Base-by-base conservation (phyloP, 2,113 vertebrate genomes). In the Gambusia holbrooki region DNA sequence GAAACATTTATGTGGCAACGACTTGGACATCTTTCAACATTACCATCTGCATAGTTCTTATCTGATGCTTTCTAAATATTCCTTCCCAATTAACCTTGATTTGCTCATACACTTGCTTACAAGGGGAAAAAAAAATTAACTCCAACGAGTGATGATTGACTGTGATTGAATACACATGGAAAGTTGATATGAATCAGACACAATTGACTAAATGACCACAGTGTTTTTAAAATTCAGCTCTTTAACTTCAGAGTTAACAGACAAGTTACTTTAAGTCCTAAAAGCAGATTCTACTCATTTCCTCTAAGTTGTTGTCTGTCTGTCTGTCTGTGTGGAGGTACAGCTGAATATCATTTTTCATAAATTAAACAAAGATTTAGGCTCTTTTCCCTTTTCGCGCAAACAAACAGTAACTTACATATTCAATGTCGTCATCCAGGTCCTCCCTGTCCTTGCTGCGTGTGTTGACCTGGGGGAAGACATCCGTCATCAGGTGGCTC, bases 351-450 rank as follows among this genome's bases (percentile, higher is more conserved):
- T 66, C 35, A 35, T 62, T 62, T 73, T 27, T 10, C 67, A 51
- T 42, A 64, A 33, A 5, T n/a, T 15, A 68, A 76, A 27, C 68
- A 62, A 69, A 2, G 0, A 3, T 62, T 60, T 70, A 51, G 63
- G 62, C 71, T 67, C n/a, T 60, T 66, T 27, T n/a, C 22, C 25
- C 25, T 35, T 66, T 2, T 1, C n/a, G 42, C 25, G 63, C 9
- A 25, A 33, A 19, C 27, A 54, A 69, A 66, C 0, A 12, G 33
- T 17, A 37, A 95, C 97, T 96, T 92, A 99, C 98, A 1, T 99
- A 99, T 82, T 99, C 97, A 0, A 96, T 96, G 86, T 99, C 97
- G 65, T 98, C 97, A 42, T 98, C 98, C 33, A 98, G 95, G 73
- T 97, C 96, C 28, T 95, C 95, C 3, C 83, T 90, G 66, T 96